Evolutionary conservation across 2,113 vertebrate species (phyloP).

Genomic region (chimpanzee (Pan troglodytes)): NHGRI_mPanTro3-v2.1_pri NC_072412.2:117238501-117239000

Average conservation of each 20-base stretch:
- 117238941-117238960: neutral
- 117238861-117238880: neutral
- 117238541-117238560: neutral
- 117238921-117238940: neutral
- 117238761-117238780: neutral
- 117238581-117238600: fast-evolving
- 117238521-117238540: neutral
- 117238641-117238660: fast-evolving
- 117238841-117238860: neutral
- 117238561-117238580: neutral
- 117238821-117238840: neutral
- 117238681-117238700: neutral
- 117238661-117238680: fast-evolving
- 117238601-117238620: neutral
- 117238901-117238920: neutral
- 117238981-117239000: neutral
- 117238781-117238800: neutral
- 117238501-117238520: neutral
- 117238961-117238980: neutral
- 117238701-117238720: neutral
- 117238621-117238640: fast-evolving
- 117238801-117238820: neutral
- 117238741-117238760: neutral
- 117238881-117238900: neutral
- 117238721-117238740: neutral